Evolutionary conservation across 2,888 invertebrate species (phyloP).

Genomic region (Drosophila prostipennis): DNA sequence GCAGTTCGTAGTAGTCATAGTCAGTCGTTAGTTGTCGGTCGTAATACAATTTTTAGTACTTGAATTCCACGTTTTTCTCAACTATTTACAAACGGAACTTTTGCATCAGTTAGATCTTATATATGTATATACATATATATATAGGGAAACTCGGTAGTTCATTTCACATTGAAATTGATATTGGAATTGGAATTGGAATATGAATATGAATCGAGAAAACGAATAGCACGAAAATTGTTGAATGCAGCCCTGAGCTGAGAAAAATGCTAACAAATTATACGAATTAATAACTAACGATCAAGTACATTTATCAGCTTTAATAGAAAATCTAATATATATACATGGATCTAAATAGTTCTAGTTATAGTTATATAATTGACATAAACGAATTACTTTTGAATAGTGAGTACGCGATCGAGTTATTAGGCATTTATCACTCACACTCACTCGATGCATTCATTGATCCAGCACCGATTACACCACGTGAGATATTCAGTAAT

Average conservation of each 20-base stretch:
- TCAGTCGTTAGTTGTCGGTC: constrained; percentile 26
- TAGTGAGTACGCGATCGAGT: constrained; percentile 55
- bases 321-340: constrained; percentile 67
- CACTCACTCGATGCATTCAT: constrained; percentile 40
- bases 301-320: constrained; percentile 75
- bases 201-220: constrained; percentile 56
- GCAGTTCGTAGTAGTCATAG: constrained; percentile 24
- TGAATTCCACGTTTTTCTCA: constrained; percentile 49
- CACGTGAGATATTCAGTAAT: constrained; percentile 16
- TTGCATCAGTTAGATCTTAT: constrained; percentile 38
- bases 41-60: constrained; percentile 31
- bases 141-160: constrained; percentile 57
- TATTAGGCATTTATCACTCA: constrained; percentile 72
- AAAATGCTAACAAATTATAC: constrained; percentile 45
- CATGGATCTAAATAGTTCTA: constrained; percentile 52
- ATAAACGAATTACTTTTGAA: constrained; percentile 53
- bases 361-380: constrained; percentile 44
- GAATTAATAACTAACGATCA: constrained; percentile 59
- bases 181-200: constrained; percentile 34
- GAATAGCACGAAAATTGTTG: constrained; percentile 15
- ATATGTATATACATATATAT: constrained; percentile 37
- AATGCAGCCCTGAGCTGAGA: constrained; percentile 9
- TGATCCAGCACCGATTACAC: constrained; percentile 41
- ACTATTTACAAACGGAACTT: constrained; percentile 59
- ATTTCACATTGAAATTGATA: constrained; percentile 74